phyloP scores from a whole-genome alignment of 37 sponge, comb jelly and placozoan genomes.

The Agelas oroides region DNA sequence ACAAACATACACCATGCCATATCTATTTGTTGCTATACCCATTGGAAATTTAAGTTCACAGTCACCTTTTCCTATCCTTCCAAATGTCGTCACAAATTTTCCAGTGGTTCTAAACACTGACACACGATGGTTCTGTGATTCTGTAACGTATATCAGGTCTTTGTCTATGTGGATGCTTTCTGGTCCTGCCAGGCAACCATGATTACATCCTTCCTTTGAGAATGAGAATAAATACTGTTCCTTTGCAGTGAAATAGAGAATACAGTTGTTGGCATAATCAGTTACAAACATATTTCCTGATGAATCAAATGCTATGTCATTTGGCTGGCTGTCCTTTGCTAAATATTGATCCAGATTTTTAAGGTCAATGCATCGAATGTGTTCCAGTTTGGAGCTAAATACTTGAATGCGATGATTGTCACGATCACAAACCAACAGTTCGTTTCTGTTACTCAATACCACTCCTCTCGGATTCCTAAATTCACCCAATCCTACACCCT shows the following conservation, averaged over 20 bases:
- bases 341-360: background rate
- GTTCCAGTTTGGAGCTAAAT: slow-evolving; percentile 4
- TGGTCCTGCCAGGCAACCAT: background rate
- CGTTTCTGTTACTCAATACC: background rate
- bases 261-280: slow-evolving; percentile 28
- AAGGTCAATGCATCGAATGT: background rate
- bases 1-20: slow-evolving; percentile 4
- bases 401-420: slow-evolving; percentile 44
- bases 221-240: background rate
- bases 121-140: slow-evolving; percentile 37
- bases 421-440: slow-evolving; percentile 37
- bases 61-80: slow-evolving; percentile 7
- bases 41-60: slow-evolving; percentile 12
- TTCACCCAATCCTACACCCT: background rate
- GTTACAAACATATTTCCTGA: background rate
- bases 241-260: background rate
- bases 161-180: slow-evolving; percentile 25
- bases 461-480: slow-evolving; percentile 33
- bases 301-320: background rate
- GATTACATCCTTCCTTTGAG: background rate
- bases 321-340: background rate
- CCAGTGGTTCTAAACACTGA: slow-evolving; percentile 13
- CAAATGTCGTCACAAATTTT: slow-evolving; percentile 25
- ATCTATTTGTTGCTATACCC: background rate
- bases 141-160: slow-evolving; percentile 27